These are phyloP conservation scores for Zaprionus vittiger DNA, from an alignment of 1,140 invertebrate species.

Conservation along the genomic window DNA sequence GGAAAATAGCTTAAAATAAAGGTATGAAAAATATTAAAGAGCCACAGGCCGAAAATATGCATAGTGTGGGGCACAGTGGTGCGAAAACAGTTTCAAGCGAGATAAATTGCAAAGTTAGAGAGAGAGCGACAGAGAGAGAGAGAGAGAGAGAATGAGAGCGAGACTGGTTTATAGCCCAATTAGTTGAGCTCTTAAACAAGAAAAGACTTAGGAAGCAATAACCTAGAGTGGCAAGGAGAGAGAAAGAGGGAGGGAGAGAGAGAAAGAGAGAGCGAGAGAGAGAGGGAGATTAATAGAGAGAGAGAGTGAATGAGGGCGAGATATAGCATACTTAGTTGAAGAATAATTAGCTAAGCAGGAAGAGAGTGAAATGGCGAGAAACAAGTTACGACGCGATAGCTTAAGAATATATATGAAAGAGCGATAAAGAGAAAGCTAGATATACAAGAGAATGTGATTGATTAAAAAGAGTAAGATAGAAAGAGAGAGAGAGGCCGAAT, in stretches of 20 bases:
- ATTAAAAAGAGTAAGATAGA: too few relatives aligned
- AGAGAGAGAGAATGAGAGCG: neutral
- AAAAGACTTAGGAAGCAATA: neutral
- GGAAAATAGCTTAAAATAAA: neutral
- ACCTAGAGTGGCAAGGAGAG: neutral
- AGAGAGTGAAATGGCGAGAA: neutral
- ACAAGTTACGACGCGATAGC: neutral
- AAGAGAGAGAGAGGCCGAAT: neutral
- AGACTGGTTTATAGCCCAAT: neutral
- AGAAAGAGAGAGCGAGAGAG: neutral
- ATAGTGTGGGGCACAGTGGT: neutral
- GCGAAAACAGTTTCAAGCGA: neutral
- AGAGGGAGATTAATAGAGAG: conserved; percentile 7
- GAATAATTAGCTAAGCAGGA: neutral
- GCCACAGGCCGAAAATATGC: neutral
- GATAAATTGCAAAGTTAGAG: neutral
- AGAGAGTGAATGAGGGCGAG: neutral
- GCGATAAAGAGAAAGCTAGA: neutral
- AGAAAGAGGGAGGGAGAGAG: neutral
- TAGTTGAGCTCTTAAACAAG: neutral
- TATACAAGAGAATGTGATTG: too few relatives aligned
- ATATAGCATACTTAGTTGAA: neutral
- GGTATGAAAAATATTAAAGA: conserved; percentile 7
- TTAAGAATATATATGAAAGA: neutral
- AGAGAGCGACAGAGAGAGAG: neutral